Conservation (phyloP, 35 echinoderm and acorn worm genomes). For the Patiria miniata region DNA sequence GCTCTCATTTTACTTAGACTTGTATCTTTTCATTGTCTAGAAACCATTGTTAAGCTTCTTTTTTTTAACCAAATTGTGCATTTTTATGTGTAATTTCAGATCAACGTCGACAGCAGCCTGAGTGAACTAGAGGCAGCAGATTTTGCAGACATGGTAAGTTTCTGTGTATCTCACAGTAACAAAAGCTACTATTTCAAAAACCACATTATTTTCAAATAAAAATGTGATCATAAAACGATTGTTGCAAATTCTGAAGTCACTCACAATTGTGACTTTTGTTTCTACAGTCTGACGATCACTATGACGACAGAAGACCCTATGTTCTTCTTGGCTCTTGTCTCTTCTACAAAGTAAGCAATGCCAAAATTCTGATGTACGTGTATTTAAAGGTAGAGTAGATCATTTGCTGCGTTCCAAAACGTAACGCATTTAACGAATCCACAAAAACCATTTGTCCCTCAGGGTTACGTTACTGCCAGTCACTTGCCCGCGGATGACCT, state of each 20-base stretch:
- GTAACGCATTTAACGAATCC: too few species aligned
- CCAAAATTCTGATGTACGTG: too few species aligned
- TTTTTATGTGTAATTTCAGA: slow-evolving; percentile 39
- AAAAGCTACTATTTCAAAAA: neutral
- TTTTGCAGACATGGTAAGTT: slow-evolving; percentile 95
- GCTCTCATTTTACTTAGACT: neutral
- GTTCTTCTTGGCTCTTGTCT: slow-evolving; percentile 86
- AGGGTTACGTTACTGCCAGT: slow-evolving; percentile 91
- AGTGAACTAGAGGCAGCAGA: slow-evolving; percentile 93
- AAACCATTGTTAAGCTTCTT: too few species aligned
- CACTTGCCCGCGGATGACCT: slow-evolving; percentile 86
- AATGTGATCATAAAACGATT: too few species aligned
- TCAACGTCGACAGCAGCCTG: slow-evolving; percentile 81
- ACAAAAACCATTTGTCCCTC: neutral
- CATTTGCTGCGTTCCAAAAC: too few species aligned
- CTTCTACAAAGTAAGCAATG: slow-evolving; percentile 76
- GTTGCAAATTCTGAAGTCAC: too few species aligned
- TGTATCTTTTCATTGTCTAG: too few species aligned
- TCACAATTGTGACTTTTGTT: neutral
- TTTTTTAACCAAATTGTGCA: neutral
- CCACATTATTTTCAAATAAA: too few species aligned
- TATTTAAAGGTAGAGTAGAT: too few species aligned
- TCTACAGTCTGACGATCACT: slow-evolving; percentile 89
- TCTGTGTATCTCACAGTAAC: neutral
- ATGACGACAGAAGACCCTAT: slow-evolving; percentile 95